These are phyloP conservation scores for Zygogramma bicolorata DNA, from an alignment of 2,888 invertebrate species.

Conservation along the genomic window DNA sequence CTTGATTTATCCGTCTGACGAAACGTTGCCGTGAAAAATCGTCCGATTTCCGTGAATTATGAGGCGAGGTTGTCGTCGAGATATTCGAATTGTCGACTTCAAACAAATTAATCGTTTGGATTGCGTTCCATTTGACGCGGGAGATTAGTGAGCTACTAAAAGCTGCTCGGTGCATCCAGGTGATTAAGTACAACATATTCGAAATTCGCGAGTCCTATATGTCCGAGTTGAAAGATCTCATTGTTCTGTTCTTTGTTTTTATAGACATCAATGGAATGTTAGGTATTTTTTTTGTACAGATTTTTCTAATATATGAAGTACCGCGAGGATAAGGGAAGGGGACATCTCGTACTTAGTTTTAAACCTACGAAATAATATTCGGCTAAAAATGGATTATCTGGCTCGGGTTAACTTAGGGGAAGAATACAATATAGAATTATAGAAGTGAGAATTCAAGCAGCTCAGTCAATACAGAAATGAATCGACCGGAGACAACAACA, in stretches of 20 bases:
- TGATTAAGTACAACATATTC: background rate
- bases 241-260: background rate
- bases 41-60: constrained; percentile 8
- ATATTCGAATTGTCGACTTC: background rate
- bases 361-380: no score
- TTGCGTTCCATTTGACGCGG: background rate
- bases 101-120: background rate
- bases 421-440: no score
- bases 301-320: no score
- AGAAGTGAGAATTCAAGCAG: no score
- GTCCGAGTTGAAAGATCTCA: background rate
- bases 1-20: background rate
- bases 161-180: background rate
- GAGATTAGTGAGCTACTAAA: background rate
- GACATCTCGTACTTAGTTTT: no score
- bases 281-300: background rate
- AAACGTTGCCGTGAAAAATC: constrained; percentile 14
- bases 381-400: no score
- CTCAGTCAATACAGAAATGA: no score
- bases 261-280: background rate
- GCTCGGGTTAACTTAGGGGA: no score
- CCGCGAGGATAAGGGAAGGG: no score
- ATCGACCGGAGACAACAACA: no score
- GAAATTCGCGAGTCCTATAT: background rate
- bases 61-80: constrained; percentile 9